Base-by-base conservation (phyloP, 2,888 invertebrate genomes). In the Rhorus exstirpatorius region DNA sequence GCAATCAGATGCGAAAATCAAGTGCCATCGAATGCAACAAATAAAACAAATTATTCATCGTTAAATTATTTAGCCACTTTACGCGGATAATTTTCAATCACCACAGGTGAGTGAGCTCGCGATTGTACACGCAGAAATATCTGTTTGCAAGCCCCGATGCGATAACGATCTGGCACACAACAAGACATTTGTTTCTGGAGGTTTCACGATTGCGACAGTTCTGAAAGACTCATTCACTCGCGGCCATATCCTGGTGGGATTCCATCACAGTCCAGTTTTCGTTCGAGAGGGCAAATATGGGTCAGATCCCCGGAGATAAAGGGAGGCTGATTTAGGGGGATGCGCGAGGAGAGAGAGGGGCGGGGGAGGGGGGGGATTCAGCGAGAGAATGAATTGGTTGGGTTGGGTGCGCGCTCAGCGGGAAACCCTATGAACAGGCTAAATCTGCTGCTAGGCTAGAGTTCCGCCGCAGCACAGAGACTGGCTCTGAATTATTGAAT, bases 401-500 rank as follows among this genome's bases (percentile, higher is more conserved):
- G 26, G 44, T 46, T 21, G 51, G 1, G 12, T 4, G 51, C 1
- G 21, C 12, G 41, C 26, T 8, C 19, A 53, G 41, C 8, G 35
- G 35, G 38, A 63, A 17, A 14, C 51, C 38, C 53, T 31, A 65
- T 67, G 58, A 44, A 65, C 58, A 55, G 26, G 31, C 53, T 55
- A 38, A 55, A 55, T 76, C 55, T 75, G 31, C 26, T 58, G 17
- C 38, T 35, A 1, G 44, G 31, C 55, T 35, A 65, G 82, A 81
- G 82, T 83, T 81, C 58, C 83, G 70, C 58, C 74, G 79, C 81
- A 82, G 68, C 60, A 72, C 83, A 61, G 75, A 72, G 75, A n/a
- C 81, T 58, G 71, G 26, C 41, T 71, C 85, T 87, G 85, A 85
- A 86, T 87, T 87, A 87, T 87, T 87, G 86, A 87, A 87, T 86